These are phyloP conservation scores for Phoebastria nigripes DNA, from an alignment of 2,797 vertebrate species.

Conservation along the genomic window DNA sequence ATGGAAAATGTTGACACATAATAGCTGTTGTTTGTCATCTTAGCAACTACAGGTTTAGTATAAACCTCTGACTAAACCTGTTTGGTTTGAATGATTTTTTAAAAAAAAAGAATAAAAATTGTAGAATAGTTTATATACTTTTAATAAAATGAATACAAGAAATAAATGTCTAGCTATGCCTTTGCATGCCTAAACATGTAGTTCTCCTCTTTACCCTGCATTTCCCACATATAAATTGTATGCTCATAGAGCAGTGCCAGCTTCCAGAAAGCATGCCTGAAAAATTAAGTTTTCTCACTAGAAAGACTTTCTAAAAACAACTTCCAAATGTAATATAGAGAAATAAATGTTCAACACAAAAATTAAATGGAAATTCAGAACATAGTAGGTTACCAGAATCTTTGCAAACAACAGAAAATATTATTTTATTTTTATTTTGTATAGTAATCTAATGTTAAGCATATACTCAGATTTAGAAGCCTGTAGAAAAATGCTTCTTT, in stretches of 20 bases:
- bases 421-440: not conserved
- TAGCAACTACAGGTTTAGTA: not conserved
- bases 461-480: not conserved
- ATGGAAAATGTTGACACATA: not conserved
- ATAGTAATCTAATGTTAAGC: not conserved
- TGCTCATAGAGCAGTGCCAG: not conserved
- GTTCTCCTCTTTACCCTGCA: not conserved
- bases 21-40: not conserved
- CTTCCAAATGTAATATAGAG: not conserved
- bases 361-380: not conserved
- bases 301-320: not conserved
- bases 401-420: not conserved
- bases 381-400: not conserved
- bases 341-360: not conserved
- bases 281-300: not conserved
- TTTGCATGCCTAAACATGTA: not conserved
- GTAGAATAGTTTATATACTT: not conserved
- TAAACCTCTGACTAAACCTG: not conserved
- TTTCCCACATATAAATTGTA: not conserved
- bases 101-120: not conserved
- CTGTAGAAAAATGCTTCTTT: not conserved
- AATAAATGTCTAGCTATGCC: not conserved
- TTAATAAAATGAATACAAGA: not conserved
- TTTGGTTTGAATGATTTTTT: not conserved
- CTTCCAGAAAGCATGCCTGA: not conserved